Conservation (phyloP, 2,113 vertebrate genomes). For the Naja naja region DNA sequence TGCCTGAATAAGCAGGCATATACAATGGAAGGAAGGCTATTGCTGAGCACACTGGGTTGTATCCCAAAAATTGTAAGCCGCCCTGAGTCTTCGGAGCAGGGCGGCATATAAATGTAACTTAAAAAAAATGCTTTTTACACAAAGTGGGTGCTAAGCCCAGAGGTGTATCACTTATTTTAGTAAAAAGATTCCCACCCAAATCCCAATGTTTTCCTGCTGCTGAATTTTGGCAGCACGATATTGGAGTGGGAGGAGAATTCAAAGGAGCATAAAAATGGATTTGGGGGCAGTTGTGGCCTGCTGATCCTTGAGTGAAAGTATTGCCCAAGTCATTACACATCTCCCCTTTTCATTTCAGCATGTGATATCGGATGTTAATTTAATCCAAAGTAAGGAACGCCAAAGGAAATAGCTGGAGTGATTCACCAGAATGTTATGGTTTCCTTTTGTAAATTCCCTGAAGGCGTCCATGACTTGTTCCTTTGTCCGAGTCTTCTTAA, state of each 20-base stretch:
- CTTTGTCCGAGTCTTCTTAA: conserved; percentile 94
- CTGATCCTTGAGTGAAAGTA: background rate
- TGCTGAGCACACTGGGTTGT: too few species aligned
- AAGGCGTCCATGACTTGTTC: conserved; percentile 89
- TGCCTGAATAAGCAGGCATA: too few species aligned
- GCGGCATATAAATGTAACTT: too few species aligned
- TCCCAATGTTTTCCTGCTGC: background rate
- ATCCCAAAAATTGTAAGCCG: too few species aligned
- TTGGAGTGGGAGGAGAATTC: background rate
- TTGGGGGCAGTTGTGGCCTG: background rate
- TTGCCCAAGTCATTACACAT: background rate
- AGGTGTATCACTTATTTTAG: background rate
- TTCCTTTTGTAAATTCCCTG: conserved; percentile 89
- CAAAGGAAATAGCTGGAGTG: background rate
- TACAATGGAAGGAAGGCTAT: too few species aligned
- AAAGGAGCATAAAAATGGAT: background rate
- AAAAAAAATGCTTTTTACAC: too few species aligned
- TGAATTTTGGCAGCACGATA: background rate
- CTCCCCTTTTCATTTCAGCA: background rate
- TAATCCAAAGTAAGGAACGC: background rate
- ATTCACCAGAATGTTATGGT: conserved; percentile 87
- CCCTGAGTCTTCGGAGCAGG: too few species aligned
- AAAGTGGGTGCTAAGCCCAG: background rate
- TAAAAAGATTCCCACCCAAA: background rate
- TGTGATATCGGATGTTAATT: background rate